A percentile compares a stretch with the other conserved stretches of the same genome.
Evolutionary conservation across 2,113 vertebrate species (phyloP).

Genomic region (Halichoeres trimaculatus): DNA sequence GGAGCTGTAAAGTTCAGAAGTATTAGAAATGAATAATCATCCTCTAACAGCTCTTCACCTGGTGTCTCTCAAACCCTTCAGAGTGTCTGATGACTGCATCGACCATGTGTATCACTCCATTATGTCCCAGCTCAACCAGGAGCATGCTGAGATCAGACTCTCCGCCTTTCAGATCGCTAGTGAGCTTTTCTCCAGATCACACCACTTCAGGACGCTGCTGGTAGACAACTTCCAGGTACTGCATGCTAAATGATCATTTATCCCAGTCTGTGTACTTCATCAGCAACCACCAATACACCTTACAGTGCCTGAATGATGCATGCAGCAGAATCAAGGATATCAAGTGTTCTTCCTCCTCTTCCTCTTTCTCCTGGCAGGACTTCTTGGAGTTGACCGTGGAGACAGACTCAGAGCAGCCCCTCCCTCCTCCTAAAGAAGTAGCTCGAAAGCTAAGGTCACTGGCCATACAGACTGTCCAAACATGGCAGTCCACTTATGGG

Average conservation of each 20-base stretch:
- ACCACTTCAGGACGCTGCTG: constrained; percentile 87
- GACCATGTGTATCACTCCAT: constrained; percentile 87
- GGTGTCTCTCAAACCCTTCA: not conserved
- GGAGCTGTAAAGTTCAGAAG: too few species aligned
- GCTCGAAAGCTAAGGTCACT: constrained; percentile 88
- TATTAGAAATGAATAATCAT: not conserved
- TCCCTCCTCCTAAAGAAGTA: constrained; percentile 91
- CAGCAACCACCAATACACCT: not conserved
- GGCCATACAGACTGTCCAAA: constrained; percentile 84
- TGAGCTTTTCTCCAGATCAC: constrained; percentile 90
- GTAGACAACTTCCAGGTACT: constrained; percentile 88
- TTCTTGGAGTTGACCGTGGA: constrained; percentile 93
- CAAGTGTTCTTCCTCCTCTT: not conserved
- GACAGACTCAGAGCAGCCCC: constrained; percentile 87
- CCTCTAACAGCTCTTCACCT: not conserved
- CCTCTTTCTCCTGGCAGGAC: constrained; percentile 63
- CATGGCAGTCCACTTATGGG: constrained; percentile 89
- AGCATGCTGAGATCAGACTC: constrained; percentile 90
- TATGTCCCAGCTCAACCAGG: constrained; percentile 86
- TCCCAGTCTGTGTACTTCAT: too few species aligned
- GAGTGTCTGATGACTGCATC: constrained; percentile 86
- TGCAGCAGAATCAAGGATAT: too few species aligned
- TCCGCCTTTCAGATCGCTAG: constrained; percentile 88
- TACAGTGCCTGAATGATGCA: too few species aligned
- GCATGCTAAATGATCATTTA: not conserved